phyloP scores from a whole-genome alignment of 2,113 vertebrate genomes.

The Coracopsis vasa region DNA sequence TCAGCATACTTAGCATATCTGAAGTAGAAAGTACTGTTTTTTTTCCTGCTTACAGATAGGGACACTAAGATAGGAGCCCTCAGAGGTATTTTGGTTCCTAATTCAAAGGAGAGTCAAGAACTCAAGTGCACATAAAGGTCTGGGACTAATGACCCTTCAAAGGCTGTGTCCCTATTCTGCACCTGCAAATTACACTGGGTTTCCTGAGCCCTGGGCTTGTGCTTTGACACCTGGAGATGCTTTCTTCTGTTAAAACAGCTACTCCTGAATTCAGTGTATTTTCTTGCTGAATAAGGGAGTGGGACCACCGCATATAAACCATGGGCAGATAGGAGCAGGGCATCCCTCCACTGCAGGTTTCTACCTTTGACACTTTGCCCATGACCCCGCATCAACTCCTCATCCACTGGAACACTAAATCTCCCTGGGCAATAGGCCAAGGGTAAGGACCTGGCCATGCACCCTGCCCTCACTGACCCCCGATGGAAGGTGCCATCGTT shows the following conservation, averaged over 20 bases:
- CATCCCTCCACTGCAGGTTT: background rate
- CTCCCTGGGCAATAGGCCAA: background rate
- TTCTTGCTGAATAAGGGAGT: background rate
- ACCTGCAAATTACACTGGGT: background rate
- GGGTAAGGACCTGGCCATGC: background rate
- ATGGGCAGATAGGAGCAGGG: background rate
- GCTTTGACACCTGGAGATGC: background rate
- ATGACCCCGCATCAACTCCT: fast-evolving
- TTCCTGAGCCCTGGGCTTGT: background rate
- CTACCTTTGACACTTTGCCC: background rate
- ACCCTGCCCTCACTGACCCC: fast-evolving
- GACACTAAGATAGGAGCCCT: fast-evolving
- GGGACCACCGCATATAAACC: background rate
- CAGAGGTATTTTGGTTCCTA: background rate
- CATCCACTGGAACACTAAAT: fast-evolving
- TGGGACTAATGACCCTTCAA: background rate
- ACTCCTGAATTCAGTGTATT: background rate
- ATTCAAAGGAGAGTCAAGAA: background rate
- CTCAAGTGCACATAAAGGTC: background rate
- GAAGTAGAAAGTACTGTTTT: background rate
- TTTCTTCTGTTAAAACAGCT: background rate
- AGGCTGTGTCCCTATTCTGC: background rate
- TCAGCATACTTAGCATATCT: background rate
- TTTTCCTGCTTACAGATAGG: background rate
- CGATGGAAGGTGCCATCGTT: fast-evolving